phyloP scores from a whole-genome alignment of 2,888 invertebrate genomes.

The Emmelina monodactyla region DNA sequence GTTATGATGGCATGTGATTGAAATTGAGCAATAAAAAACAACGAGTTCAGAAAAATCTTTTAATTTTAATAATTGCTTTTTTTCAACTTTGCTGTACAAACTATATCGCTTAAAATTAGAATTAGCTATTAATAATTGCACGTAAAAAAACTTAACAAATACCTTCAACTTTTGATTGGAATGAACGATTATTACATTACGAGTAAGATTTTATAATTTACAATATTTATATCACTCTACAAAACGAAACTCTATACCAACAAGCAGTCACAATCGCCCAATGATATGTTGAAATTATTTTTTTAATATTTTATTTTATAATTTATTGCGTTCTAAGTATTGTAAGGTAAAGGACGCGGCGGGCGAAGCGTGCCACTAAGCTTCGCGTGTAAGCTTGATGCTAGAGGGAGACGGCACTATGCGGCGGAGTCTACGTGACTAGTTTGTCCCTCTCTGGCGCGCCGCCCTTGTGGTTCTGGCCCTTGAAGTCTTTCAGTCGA shows the following conservation, averaged over 20 bases:
- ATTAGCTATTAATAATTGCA: slow-evolving; percentile 68
- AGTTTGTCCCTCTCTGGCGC: slow-evolving; percentile 43
- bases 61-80: slow-evolving; percentile 66
- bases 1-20: slow-evolving; percentile 4
- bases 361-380: slow-evolving; percentile 2
- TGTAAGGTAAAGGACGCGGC: slow-evolving; percentile 15
- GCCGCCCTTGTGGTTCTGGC: slow-evolving; percentile 49
- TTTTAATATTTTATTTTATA: slow-evolving; percentile 22
- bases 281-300: slow-evolving; percentile 67
- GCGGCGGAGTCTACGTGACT: slow-evolving; percentile 46
- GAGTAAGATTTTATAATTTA: slow-evolving; percentile 45
- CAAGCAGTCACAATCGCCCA: slow-evolving; percentile 68
- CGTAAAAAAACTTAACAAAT: slow-evolving; percentile 68
- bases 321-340: slow-evolving; percentile 56
- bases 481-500: slow-evolving; percentile 57
- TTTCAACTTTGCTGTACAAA: slow-evolving; percentile 65
- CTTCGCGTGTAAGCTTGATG: not conserved
- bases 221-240: slow-evolving; percentile 57
- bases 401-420: slow-evolving; percentile 15
- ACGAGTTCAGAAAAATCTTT: slow-evolving; percentile 60
- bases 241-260: slow-evolving; percentile 58
- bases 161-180: slow-evolving; percentile 64
- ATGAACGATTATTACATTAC: slow-evolving; percentile 60
- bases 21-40: slow-evolving; percentile 20
- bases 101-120: slow-evolving; percentile 63